These are phyloP conservation scores for Heliconius himera DNA, from an alignment of 1,140 invertebrate genomes.

Conservation along the genomic window DNA sequence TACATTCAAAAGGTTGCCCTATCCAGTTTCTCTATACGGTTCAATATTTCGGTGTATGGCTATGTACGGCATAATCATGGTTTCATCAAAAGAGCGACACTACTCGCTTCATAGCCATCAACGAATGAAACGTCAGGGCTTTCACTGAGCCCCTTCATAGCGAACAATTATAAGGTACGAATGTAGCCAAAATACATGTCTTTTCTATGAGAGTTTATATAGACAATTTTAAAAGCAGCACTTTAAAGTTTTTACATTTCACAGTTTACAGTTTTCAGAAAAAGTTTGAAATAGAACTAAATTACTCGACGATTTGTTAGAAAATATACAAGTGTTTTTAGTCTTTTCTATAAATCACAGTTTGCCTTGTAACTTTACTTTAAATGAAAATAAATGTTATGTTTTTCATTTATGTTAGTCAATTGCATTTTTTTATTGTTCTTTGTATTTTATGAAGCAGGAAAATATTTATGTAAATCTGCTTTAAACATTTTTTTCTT, in stretches of 20 bases:
- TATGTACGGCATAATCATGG: conserved; percentile 72
- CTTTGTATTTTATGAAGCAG: neutral
- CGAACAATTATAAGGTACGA: conserved; percentile 60
- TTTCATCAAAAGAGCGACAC: conserved; percentile 72
- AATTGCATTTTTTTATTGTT: neutral
- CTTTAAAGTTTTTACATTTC: neutral
- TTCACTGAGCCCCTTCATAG: conserved; percentile 62
- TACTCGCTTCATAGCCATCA: conserved; percentile 60
- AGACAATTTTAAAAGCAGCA: conserved; percentile 5
- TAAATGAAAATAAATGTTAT: neutral
- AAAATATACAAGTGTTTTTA: neutral
- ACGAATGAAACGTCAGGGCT: conserved; percentile 59
- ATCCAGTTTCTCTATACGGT: conserved; percentile 26
- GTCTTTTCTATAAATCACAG: neutral
- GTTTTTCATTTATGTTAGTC: neutral
- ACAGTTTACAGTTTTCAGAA: neutral
- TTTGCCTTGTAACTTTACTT: neutral
- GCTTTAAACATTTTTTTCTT: no score
- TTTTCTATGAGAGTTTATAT: conserved; percentile 10
- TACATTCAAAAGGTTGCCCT: neutral
- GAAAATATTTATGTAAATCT: no score
- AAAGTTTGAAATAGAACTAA: neutral
- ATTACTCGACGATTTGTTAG: neutral
- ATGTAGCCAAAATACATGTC: conserved; percentile 21
- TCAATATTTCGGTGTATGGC: conserved; percentile 31